Evolutionary conservation across 2,113 vertebrate species (phyloP), one percentile per base, ranked within the genome.

Genomic region (Cavia aperea): DNA sequence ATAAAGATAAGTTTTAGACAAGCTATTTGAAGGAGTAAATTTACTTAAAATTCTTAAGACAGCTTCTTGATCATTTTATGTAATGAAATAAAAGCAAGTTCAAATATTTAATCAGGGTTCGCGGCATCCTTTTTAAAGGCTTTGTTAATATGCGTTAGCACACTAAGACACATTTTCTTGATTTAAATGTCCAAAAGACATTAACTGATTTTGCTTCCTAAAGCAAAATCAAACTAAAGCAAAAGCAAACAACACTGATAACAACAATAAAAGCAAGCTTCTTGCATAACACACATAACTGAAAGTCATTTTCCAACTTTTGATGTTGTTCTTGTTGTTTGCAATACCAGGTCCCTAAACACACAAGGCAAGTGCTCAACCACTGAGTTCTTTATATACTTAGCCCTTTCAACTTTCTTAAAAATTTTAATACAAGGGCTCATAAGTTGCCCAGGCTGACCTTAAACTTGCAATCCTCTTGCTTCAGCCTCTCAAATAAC

Each of bases 71-170:
- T 51, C 36, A 89, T 81, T 91, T 86, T 87, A 94, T 81, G 51
- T 85, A 94, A 79, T 33, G n/a, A 94, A 93, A 95, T 56, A 86
- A 85, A 93, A 92, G 49, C 49, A 65, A 91, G 51, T 91, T 46
- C 60, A 68, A 54, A 3, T 54, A 92, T 72, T 39, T 51, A 72
- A 88, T 10, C 62, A 90, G 33, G 8, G 16, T 43, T 84, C 26
- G 68, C 46, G 29, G 9, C 7, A 36, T 79, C 88, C 19, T 79
- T 92, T 72, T 31, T 62, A 66, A 77, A 92, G 43, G 29, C 49
- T 86, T 2, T 68, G 90, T 89, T 39, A 86, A 86, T 82, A 58
- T 21, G 26, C 46, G 68, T 9, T 23, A 46, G 51, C 49, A 9
- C 23, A 78, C 39, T n/a, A 23, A 90, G 68, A 90, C 65, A 83